phyloP scores from a whole-genome alignment of 1,140 invertebrate species.

The Drosophila bifasciata region DNA sequence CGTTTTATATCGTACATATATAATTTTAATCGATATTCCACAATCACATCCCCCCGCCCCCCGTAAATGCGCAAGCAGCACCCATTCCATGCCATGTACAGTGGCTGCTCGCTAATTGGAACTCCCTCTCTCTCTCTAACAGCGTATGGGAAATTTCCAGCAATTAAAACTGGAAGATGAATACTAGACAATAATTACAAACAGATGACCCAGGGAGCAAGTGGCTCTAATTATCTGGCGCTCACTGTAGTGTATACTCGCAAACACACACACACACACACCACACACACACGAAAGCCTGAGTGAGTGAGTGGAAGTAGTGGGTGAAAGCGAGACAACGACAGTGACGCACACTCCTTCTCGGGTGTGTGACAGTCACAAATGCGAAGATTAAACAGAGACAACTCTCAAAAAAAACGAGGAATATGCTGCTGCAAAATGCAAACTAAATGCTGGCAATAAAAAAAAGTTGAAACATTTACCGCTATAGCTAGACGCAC shows the following conservation, averaged over 20 bases:
- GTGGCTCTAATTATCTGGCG: slow-evolving; percentile 39
- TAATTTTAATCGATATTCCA: slow-evolving; percentile 80
- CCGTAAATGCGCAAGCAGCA: slow-evolving; percentile 51
- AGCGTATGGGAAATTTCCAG: slow-evolving; percentile 20
- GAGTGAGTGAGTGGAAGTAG: not conserved
- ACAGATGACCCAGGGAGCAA: slow-evolving; percentile 27
- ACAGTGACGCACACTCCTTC: slow-evolving; percentile 43
- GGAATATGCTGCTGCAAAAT: slow-evolving; percentile 21
- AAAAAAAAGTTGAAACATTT: slow-evolving; percentile 49
- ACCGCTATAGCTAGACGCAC: slow-evolving; percentile 22
- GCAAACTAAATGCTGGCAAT: slow-evolving; percentile 46
- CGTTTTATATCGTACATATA: slow-evolving; percentile 54
- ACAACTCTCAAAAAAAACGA: slow-evolving; percentile 44
- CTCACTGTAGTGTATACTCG: slow-evolving; percentile 13
- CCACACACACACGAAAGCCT: not conserved
- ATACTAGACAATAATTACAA: slow-evolving; percentile 31
- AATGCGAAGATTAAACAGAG: slow-evolving; percentile 63
- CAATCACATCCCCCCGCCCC: slow-evolving; percentile 55
- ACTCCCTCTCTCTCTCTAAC: not conserved
- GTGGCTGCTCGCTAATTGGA: slow-evolving; percentile 35
- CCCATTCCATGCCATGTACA: slow-evolving; percentile 5
- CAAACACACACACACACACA: not conserved
- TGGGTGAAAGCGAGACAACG: not conserved
- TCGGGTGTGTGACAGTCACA: slow-evolving; percentile 62
- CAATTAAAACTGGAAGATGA: slow-evolving; percentile 26